Evolutionary conservation across 2,797 vertebrate species (phyloP).

Genomic region (Amniataba percoides): DNA sequence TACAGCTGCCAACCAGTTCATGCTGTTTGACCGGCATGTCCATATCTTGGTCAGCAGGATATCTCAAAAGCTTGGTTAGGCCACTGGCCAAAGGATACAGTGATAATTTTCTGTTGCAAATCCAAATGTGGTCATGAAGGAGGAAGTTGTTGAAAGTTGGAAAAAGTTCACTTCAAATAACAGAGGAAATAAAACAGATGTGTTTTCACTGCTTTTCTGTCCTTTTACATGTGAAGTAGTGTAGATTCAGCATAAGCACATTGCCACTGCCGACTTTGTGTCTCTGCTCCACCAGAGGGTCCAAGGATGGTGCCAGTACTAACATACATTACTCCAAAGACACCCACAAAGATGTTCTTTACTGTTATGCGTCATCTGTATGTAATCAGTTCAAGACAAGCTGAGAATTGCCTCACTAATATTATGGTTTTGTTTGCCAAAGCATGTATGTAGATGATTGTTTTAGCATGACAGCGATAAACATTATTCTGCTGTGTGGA

Average conservation of each 20-base stretch:
- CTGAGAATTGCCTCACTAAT: background rate
- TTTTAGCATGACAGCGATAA: background rate
- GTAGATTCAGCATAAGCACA: background rate
- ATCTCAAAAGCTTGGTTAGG: background rate
- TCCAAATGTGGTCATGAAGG: background rate
- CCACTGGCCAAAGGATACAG: no score
- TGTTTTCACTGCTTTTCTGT: background rate
- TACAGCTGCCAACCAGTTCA: background rate
- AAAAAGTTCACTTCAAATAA: background rate
- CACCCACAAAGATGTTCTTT: background rate
- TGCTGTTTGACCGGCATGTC: background rate
- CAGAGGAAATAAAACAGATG: background rate
- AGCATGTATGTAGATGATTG: background rate
- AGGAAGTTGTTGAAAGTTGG: background rate
- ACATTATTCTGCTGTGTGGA: conserved; percentile 20
- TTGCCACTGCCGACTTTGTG: no score
- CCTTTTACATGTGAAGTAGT: background rate
- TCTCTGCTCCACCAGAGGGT: background rate
- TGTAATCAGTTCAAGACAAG: background rate
- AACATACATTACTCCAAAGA: background rate
- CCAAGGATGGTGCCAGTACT: background rate
- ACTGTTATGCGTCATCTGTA: background rate
- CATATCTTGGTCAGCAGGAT: background rate
- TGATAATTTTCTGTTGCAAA: background rate
- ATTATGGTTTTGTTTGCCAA: background rate